Percentiles rank a stretch among this genome's conserved stretches.
These are phyloP conservation scores for Hypomecis punctinalis DNA, from an alignment of 2,888 invertebrate species.

Conservation along the genomic window DNA sequence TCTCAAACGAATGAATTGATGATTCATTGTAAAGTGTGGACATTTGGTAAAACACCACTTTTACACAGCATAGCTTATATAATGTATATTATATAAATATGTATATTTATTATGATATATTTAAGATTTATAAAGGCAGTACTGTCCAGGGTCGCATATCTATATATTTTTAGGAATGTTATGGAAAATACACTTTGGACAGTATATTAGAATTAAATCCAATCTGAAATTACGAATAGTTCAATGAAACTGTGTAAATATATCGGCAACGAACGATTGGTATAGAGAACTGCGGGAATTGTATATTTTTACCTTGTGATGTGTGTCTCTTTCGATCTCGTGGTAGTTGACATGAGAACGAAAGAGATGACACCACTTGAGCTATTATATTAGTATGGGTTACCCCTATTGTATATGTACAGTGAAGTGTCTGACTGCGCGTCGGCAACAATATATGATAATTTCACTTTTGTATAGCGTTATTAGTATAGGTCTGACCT, in stretches of 20 bases:
- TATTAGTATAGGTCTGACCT: no score
- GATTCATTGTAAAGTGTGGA: constrained; percentile 31
- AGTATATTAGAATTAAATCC: constrained; percentile 8
- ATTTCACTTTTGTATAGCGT: no score
- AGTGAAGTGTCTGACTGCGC: no score
- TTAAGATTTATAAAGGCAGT: constrained; percentile 5
- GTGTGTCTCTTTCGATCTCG: constrained; percentile 6
- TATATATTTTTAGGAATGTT: constrained; percentile 14
- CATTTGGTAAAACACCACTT: constrained; percentile 36
- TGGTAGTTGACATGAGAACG: background rate
- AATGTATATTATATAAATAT: constrained; percentile 17
- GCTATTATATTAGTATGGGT: background rate
- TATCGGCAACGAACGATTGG: constrained; percentile 13
- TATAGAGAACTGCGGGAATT: background rate
- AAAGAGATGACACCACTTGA: constrained; percentile 1
- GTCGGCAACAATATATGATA: no score
- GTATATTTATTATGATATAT: constrained; percentile 15
- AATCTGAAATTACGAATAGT: constrained; percentile 5
- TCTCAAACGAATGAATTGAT: constrained; percentile 14
- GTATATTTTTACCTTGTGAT: constrained; percentile 3
- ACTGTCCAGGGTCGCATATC: constrained; percentile 12
- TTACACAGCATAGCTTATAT: constrained; percentile 21
- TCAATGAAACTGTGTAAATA: constrained; percentile 19
- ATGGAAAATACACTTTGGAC: constrained; percentile 14
- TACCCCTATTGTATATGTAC: background rate